These are phyloP conservation scores for Nymphalis polychloros DNA, from an alignment of 2,888 invertebrate species.

Conservation along the genomic window DNA sequence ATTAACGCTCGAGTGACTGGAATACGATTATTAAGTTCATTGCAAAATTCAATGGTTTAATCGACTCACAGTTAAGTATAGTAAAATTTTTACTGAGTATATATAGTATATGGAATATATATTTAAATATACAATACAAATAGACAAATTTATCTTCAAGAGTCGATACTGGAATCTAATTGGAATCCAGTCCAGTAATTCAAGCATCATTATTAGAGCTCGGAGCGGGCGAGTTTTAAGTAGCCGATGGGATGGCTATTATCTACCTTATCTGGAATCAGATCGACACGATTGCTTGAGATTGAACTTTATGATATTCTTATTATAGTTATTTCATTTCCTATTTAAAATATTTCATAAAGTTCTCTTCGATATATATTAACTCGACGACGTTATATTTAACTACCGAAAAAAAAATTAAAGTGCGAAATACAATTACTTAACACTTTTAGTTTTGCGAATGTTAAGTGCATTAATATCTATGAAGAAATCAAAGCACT, in stretches of 20 bases:
- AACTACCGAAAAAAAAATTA: too few relatives aligned
- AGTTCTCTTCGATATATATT: not conserved
- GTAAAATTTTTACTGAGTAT: too few relatives aligned
- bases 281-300: conserved; percentile 59
- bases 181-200: conserved; percentile 33
- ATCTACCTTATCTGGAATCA: conserved; percentile 57
- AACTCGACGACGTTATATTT: not conserved
- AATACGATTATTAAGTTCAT: too few relatives aligned
- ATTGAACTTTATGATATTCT: conserved; percentile 37
- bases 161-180: conserved; percentile 24
- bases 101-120: too few relatives aligned
- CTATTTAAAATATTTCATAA: conserved; percentile 1
- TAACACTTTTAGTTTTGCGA: too few relatives aligned
- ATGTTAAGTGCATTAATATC: too few relatives aligned
- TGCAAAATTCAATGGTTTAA: too few relatives aligned
- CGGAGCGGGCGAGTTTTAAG: conserved; percentile 47
- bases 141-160: not conserved
- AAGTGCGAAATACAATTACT: too few relatives aligned
- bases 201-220: conserved; percentile 29
- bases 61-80: too few relatives aligned
- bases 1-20: too few relatives aligned
- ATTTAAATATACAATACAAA: too few relatives aligned
- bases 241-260: conserved; percentile 60
- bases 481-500: too few relatives aligned
- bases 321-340: conserved; percentile 25